phyloP scores from a whole-genome alignment of 2,888 invertebrate genomes.

The Blastobasis lacticolella region DNA sequence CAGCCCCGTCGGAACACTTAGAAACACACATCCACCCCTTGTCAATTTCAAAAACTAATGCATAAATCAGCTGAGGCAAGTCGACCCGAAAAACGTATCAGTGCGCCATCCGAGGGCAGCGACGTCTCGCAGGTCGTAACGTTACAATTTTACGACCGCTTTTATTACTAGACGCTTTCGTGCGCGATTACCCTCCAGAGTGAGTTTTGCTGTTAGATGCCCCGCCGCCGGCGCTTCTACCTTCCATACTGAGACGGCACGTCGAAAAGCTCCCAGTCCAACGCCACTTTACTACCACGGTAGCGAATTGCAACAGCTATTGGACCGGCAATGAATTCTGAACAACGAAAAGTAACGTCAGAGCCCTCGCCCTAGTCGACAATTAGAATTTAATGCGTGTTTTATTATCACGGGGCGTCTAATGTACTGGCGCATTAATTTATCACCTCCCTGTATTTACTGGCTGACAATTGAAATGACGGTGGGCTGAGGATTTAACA shows the following conservation, averaged over 20 bases:
- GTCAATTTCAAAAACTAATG: no score
- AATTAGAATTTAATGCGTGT: slow-evolving; percentile 71
- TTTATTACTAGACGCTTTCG: slow-evolving; percentile 74
- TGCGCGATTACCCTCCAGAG: slow-evolving; percentile 73
- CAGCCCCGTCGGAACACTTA: no score
- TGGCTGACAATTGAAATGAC: slow-evolving; percentile 69
- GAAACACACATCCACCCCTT: no score
- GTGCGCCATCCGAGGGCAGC: slow-evolving; percentile 65
- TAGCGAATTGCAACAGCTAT: slow-evolving; percentile 23
- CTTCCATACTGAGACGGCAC: slow-evolving; percentile 16
- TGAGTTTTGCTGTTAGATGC: slow-evolving; percentile 71
- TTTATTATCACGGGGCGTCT: slow-evolving; percentile 67
- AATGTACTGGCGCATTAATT: slow-evolving; percentile 70
- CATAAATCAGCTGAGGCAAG: no score
- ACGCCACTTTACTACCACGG: slow-evolving; percentile 6
- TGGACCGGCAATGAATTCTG: neutral
- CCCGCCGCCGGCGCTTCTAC: slow-evolving; percentile 43
- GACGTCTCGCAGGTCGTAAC: slow-evolving; percentile 65
- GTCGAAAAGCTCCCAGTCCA: neutral
- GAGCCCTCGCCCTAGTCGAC: slow-evolving; percentile 42
- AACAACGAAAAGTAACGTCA: neutral
- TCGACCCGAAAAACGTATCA: slow-evolving; percentile 59
- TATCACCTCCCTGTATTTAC: slow-evolving; percentile 68
- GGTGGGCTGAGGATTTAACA: slow-evolving; percentile 55
- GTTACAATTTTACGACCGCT: slow-evolving; percentile 70